These are phyloP conservation scores for Mesodorylaimus sp. DNA, from an alignment of 2,888 invertebrate species.

Conservation along the genomic window DNA sequence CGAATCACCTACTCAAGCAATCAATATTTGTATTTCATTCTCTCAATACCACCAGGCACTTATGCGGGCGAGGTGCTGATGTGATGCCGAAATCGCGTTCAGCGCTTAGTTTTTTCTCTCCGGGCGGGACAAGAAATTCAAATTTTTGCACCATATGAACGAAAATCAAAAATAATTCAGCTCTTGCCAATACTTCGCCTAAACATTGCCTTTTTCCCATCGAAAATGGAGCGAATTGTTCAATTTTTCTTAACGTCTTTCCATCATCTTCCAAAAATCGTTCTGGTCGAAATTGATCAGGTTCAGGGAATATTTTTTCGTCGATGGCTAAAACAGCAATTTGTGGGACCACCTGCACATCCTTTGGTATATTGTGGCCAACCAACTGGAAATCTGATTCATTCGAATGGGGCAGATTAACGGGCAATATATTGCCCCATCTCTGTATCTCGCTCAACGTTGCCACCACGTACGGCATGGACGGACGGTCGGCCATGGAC, in stretches of 20 bases:
- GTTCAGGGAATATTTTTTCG: constrained; percentile 15
- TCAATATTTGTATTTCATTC: too few species aligned
- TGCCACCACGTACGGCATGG: constrained; percentile 18
- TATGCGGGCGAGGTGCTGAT: not conserved
- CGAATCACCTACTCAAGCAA: too few species aligned
- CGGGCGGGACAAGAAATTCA: not conserved
- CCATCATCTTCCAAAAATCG: constrained; percentile 15
- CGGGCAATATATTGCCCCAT: constrained; percentile 25
- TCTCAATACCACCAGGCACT: not conserved
- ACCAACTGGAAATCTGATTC: constrained; percentile 11
- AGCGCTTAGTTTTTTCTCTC: not conserved
- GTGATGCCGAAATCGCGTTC: not conserved
- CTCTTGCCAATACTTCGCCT: constrained; percentile 5
- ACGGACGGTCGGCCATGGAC: not conserved
- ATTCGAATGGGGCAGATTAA: constrained; percentile 12
- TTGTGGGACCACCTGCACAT: constrained; percentile 19
- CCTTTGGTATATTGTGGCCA: constrained; percentile 14
- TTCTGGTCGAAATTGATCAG: constrained; percentile 18
- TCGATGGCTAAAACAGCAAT: constrained; percentile 17
- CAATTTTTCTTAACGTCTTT: not conserved
- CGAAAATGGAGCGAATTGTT: constrained; percentile 5
- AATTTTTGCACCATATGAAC: not conserved
- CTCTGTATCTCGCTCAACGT: constrained; percentile 22
- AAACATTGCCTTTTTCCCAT: constrained; percentile 6
- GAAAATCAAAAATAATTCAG: constrained; percentile 4